Base-by-base conservation (phyloP, 2,113 vertebrate genomes). In the Pseudorasbora parva region DNA sequence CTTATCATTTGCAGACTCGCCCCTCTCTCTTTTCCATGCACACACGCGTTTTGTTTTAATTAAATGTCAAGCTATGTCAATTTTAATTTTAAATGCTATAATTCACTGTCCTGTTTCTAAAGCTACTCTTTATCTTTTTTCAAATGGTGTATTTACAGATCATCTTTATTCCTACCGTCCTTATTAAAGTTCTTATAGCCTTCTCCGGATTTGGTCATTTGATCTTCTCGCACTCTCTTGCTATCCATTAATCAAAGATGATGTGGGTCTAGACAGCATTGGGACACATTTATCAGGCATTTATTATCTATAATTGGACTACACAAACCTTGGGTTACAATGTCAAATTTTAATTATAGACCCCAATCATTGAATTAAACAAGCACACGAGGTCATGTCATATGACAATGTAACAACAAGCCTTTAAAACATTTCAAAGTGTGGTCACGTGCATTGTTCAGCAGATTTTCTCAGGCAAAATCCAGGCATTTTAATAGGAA, bases 51-150 rank as follows among this genome's bases (percentile, higher is more conserved):
- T 43, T 25, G 8, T 78, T 60, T 60, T 60, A 60, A 78, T 78
- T 45, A 60, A 43, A 78, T 78, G n/a, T 60, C 75, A 77, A 59
- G 11, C 33, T 12, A 60, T 60, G 75, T 41, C 54, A 43, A 43
- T 43, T 78, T 60, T 10, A n/a, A 78, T 43, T 60, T 43, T 1
- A 60, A 43, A 12, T 17, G 56, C 56, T 43, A 25, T 60, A 43
- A 25, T 60, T 45, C 56, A 19, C n/a, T 17, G 19, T 56, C 30
- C 17, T 33, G 11, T 2, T 77, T 43, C 33, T 43, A 33, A 75
- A 37, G 7, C 19, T 2, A n/a, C 76, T 43, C 14, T 25, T 78
- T 54, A 60, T 78, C 12, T 60, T 60, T 78, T 3, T 43, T 2
- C 37, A 23, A 59, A 60, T 78, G 12, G 33, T 41, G 33, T 43